Evolutionary conservation across 2,113 vertebrate genomes (phyloP).

Genomic region (Oreochromis spilurus): DNA sequence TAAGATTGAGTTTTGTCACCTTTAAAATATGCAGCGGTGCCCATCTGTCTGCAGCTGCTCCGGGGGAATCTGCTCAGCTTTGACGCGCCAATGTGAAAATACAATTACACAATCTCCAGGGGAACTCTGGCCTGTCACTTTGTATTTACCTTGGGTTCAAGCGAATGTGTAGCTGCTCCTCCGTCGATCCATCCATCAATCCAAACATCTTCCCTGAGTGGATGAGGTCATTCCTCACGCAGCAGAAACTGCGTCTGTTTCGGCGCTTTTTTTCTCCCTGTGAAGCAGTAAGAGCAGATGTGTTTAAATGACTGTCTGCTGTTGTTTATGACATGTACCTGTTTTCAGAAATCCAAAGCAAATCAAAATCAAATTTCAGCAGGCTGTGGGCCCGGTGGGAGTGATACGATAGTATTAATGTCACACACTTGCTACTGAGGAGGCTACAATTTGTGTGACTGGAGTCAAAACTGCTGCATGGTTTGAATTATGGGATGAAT

Average conservation of each 20-base stretch:
- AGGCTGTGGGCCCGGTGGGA: background rate
- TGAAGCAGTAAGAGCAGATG: background rate
- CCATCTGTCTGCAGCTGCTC: slow-evolving; percentile 44
- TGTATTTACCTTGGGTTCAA: slow-evolving; percentile 55
- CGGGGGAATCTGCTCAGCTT: slow-evolving; percentile 35
- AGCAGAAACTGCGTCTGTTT: background rate
- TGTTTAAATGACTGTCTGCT: slow-evolving; percentile 1
- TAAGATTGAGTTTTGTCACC: slow-evolving; percentile 1
- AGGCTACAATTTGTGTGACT: background rate
- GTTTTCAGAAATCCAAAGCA: slow-evolving; percentile 10
- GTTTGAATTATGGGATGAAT: background rate
- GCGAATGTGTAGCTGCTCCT: slow-evolving; percentile 6
- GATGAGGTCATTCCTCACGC: slow-evolving; percentile 32
- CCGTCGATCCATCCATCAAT: slow-evolving; percentile 7
- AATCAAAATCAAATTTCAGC: slow-evolving; percentile 10
- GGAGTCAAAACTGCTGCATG: background rate
- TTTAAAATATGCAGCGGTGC: slow-evolving; percentile 51
- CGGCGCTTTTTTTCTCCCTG: background rate
- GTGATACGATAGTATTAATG: background rate
- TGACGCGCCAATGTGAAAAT: slow-evolving; percentile 52
- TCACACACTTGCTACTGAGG: background rate
- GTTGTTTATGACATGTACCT: slow-evolving; percentile 28
- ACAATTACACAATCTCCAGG: slow-evolving; percentile 60
- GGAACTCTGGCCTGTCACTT: slow-evolving; percentile 53
- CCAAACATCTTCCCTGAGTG: slow-evolving; percentile 8